Percentiles rank a stretch among this genome's conserved stretches.
These are phyloP conservation scores for Arrhopalites spinosus DNA, from an alignment of 2,888 invertebrate species.

Conservation along the genomic window DNA sequence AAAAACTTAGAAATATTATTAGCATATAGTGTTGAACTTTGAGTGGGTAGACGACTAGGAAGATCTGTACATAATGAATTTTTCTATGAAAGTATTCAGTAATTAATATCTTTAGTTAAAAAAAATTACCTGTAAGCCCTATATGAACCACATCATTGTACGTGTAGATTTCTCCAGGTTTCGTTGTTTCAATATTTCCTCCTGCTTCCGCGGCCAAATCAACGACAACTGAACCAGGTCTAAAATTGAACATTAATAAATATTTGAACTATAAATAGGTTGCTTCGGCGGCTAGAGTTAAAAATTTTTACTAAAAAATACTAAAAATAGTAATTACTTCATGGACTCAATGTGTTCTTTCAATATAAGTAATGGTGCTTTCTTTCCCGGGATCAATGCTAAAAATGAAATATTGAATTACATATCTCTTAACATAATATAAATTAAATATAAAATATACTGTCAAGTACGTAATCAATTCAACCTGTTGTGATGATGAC, in stretches of 20 bases:
- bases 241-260: neutral
- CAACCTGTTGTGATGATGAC: constrained; percentile 77
- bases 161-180: constrained; percentile 73
- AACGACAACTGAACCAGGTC: constrained; percentile 83
- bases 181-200: constrained; percentile 82
- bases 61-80: constrained; percentile 68
- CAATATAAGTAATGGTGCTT: constrained; percentile 77
- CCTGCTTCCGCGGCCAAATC: constrained; percentile 89
- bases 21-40: constrained; percentile 84
- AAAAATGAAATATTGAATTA: no score
- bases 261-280: neutral
- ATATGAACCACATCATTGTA: constrained; percentile 83
- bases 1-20: constrained; percentile 89
- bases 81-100: neutral
- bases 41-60: constrained; percentile 81
- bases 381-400: constrained; percentile 85
- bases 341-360: constrained; percentile 56
- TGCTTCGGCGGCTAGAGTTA: no score
- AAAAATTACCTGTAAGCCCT: constrained; percentile 63
- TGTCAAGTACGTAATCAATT: neutral
- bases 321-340: constrained; percentile 35
- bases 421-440: neutral
- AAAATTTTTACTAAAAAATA: constrained; percentile 24
- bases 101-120: neutral
- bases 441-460: neutral